These are phyloP conservation scores for Drosophila tanythrix DNA, from an alignment of 2,888 invertebrate species.

Conservation along the genomic window DNA sequence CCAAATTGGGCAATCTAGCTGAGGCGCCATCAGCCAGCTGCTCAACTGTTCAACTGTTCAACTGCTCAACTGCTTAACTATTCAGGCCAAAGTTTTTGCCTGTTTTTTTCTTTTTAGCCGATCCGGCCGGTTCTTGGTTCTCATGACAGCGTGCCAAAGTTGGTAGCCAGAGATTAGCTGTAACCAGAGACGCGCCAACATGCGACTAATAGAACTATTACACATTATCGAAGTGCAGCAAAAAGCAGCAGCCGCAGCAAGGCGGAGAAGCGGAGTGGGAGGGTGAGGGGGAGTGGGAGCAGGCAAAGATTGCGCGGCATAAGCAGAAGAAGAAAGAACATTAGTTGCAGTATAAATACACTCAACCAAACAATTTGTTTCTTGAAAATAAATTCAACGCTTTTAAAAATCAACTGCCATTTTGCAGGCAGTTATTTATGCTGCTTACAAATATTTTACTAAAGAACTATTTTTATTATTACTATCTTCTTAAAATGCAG, in stretches of 20 bases:
- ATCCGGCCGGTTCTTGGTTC: constrained; percentile 57
- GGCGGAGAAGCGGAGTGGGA: not conserved
- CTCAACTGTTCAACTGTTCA: constrained; percentile 26
- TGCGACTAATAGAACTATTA: constrained; percentile 79
- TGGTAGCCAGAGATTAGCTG: constrained; percentile 79
- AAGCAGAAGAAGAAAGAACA: not conserved
- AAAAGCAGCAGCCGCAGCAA: constrained; percentile 13
- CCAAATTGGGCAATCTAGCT: constrained; percentile 72
- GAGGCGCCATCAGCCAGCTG: constrained; percentile 64
- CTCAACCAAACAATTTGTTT: not conserved
- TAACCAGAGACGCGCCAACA: constrained; percentile 76
- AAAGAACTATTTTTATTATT: not conserved
- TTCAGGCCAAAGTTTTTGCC: constrained; percentile 55
- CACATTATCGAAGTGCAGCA: constrained; percentile 69
- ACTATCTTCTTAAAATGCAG: not conserved
- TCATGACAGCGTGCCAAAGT: constrained; percentile 69
- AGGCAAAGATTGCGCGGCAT: not conserved
- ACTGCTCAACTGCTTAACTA: constrained; percentile 45
- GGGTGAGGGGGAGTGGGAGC: not conserved
- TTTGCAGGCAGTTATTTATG: no score
- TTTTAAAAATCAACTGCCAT: no score
- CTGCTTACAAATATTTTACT: not conserved
- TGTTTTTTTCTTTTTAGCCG: constrained; percentile 8
- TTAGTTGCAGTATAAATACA: not conserved
- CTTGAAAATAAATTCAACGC: not conserved